A percentile compares a stretch with the other conserved stretches of the same genome.
These are phyloP conservation scores for Gonocerus acuteangulatus DNA, from an alignment of 2,888 invertebrate genomes.

Conservation along the genomic window DNA sequence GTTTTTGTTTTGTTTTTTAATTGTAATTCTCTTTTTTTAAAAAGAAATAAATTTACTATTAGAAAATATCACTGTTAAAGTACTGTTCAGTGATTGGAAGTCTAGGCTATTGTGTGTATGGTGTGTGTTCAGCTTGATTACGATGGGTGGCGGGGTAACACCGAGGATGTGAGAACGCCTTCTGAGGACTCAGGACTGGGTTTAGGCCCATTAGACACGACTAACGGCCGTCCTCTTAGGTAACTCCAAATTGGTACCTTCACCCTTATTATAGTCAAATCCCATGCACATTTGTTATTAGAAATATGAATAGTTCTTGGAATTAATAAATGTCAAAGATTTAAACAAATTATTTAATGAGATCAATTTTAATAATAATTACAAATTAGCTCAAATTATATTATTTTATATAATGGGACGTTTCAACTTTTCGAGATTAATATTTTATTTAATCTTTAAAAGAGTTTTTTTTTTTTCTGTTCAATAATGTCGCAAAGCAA, in stretches of 20 bases:
- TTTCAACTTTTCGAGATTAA: too few relatives aligned
- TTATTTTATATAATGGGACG: too few relatives aligned
- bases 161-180: slow-evolving; percentile 50
- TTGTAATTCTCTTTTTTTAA: neutral
- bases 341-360: neutral
- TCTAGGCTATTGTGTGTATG: slow-evolving; percentile 34
- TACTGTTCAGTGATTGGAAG: slow-evolving; percentile 25
- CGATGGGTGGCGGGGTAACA: slow-evolving; percentile 38
- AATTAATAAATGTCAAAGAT: neutral
- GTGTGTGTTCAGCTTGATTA: slow-evolving; percentile 34
- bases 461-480: too few relatives aligned
- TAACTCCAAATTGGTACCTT: slow-evolving; percentile 26
- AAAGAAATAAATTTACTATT: neutral
- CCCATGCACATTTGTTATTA: neutral
- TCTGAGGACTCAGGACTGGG: slow-evolving; percentile 93
- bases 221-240: slow-evolving; percentile 35
- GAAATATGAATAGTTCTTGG: neutral
- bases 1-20: too few relatives aligned
- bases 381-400: too few relatives aligned
- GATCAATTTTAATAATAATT: too few relatives aligned
- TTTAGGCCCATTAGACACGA: slow-evolving; percentile 51
- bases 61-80: slow-evolving; percentile 14
- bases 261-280: slow-evolving; percentile 5
- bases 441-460: too few relatives aligned
- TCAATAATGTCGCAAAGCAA: too few relatives aligned